Percentiles rank a stretch among this genome's conserved stretches.
Evolutionary conservation across 2,113 vertebrate species (phyloP).

Genomic region (Siniperca chuatsi): DNA sequence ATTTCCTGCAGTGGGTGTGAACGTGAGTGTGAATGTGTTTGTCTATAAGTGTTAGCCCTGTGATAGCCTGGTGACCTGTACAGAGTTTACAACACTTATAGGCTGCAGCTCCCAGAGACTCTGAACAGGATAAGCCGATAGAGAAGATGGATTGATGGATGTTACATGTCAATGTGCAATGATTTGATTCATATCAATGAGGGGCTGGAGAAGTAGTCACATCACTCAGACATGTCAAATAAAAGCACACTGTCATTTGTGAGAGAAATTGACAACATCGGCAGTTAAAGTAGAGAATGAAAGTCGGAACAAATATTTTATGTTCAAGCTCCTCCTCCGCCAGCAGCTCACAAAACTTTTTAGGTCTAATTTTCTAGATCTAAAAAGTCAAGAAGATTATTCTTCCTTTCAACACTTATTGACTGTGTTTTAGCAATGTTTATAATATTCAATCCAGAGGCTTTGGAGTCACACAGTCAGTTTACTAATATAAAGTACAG

Average conservation of each 20-base stretch:
- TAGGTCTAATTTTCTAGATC: neutral
- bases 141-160: constrained; percentile 30
- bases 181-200: constrained; percentile 43
- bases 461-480: neutral
- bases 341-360: neutral
- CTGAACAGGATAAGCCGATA: neutral
- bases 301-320: neutral
- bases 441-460: constrained; percentile 3
- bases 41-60: constrained; percentile 14
- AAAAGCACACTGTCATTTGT: constrained; percentile 12
- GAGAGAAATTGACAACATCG: neutral
- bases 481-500: neutral
- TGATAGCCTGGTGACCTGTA: constrained; percentile 26
- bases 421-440: constrained; percentile 3
- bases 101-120: neutral
- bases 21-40: constrained; percentile 9
- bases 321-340: no score
- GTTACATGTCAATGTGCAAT: constrained; percentile 34
- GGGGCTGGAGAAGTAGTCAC: neutral
- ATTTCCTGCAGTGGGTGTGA: constrained; percentile 27
- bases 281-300: neutral
- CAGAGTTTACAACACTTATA: neutral
- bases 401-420: neutral
- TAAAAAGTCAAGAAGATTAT: neutral
- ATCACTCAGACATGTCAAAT: constrained; percentile 31